A percentile compares a stretch with the other conserved stretches of the same genome.
Evolutionary conservation across 2,797 vertebrate species (phyloP).

Genomic region (Myotis pilosus): DNA sequence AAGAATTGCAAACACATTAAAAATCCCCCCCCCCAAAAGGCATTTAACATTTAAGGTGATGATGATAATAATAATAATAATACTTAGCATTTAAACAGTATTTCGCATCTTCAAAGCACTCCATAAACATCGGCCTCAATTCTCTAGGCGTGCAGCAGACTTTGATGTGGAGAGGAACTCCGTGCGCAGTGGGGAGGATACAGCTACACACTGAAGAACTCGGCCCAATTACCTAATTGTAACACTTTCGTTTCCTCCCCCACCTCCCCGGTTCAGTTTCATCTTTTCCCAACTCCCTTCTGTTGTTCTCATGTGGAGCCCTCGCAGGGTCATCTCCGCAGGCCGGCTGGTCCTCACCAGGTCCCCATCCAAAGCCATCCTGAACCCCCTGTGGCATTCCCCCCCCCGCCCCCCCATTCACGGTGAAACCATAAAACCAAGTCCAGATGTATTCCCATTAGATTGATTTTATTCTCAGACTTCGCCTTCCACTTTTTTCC

Average conservation of each 20-base stretch:
- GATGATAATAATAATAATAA: constrained; percentile 69
- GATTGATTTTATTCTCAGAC: constrained; percentile 2
- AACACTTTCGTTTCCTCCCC: constrained; percentile 67
- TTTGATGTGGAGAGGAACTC: constrained; percentile 70
- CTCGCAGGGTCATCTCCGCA: neutral
- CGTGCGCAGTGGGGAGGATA: constrained; percentile 30
- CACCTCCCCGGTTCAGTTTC: constrained; percentile 16
- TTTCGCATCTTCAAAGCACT: constrained; percentile 77
- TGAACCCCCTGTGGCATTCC: rapidly evolving
- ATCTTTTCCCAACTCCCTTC: constrained; percentile 54
- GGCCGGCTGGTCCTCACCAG: neutral
- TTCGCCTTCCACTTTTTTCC: neutral
- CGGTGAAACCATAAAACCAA: neutral
- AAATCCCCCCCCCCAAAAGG: constrained; percentile 21
- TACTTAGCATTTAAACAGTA: constrained; percentile 73
- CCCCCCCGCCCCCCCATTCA: neutral
- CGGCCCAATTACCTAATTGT: constrained; percentile 77
- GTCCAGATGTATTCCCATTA: neutral
- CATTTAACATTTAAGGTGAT: constrained; percentile 72
- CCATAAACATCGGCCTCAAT: constrained; percentile 68
- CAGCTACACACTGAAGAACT: constrained; percentile 54
- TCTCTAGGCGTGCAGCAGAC: constrained; percentile 57
- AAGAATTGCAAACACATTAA: constrained; percentile 45
- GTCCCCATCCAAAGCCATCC: neutral
- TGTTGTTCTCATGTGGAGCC: constrained; percentile 56